phyloP scores from a whole-genome alignment of 53 echinoderm and acorn worm species.

The Henricia sp. region DNA sequence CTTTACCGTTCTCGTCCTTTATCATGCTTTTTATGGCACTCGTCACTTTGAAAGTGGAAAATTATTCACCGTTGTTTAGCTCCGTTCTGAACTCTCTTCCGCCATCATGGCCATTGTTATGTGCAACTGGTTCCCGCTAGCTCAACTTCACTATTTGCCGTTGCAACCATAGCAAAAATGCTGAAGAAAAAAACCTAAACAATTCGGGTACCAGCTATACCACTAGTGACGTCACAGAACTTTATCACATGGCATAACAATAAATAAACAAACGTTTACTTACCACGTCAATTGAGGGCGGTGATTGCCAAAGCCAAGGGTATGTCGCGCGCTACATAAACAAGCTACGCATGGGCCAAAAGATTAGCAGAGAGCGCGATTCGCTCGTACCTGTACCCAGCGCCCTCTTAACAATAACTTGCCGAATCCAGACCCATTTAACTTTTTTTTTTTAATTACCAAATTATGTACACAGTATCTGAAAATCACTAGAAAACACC shows the following conservation, averaged over 20 bases:
- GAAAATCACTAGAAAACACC: too few species aligned
- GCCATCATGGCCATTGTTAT: conserved; percentile 33
- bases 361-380: neutral
- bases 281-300: neutral
- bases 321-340: neutral
- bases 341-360: neutral
- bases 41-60: neutral
- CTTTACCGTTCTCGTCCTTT: conserved; percentile 18
- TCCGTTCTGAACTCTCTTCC: conserved; percentile 21
- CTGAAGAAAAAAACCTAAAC: neutral
- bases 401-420: too few species aligned
- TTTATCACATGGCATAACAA: conserved; percentile 41
- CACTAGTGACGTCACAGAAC: conserved; percentile 50
- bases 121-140: conserved; percentile 21
- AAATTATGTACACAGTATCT: too few species aligned
- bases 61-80: neutral
- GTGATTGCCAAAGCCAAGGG: neutral
- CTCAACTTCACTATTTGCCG: conserved; percentile 8
- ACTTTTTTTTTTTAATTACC: too few species aligned
- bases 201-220: conserved; percentile 40
- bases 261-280: neutral
- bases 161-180: neutral
- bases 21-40: conserved; percentile 7
- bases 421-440: too few species aligned
- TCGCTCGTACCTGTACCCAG: too few species aligned